These are phyloP conservation scores for Puma concolor DNA, from an alignment of 2,113 vertebrate genomes.

Conservation along the genomic window DNA sequence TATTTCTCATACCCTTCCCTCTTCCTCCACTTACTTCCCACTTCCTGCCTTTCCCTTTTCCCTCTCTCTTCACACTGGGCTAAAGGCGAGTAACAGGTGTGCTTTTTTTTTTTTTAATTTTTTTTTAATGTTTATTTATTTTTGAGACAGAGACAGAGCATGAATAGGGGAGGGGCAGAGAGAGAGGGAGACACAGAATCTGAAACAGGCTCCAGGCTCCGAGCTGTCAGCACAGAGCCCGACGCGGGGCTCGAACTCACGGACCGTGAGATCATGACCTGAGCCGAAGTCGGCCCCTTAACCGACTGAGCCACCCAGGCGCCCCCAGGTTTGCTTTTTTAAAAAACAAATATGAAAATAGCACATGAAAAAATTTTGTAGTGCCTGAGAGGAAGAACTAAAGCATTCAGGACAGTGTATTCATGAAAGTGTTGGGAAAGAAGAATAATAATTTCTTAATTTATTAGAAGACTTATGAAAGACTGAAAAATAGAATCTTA, in stretches of 20 bases:
- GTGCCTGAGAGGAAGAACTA: not conserved
- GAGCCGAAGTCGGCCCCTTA: too few species aligned
- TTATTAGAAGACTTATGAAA: not conserved
- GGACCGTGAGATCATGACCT: too few species aligned
- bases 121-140: not conserved
- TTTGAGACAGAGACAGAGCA: too few species aligned
- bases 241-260: too few species aligned
- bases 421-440: not conserved
- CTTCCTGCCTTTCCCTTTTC: not conserved
- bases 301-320: too few species aligned
- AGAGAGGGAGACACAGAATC: too few species aligned
- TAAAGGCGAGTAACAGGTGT: not conserved
- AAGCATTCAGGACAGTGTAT: not conserved
- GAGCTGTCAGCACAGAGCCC: too few species aligned
- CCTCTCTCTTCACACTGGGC: not conserved
- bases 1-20: not conserved
- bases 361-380: not conserved
- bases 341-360: constrained; percentile 8
- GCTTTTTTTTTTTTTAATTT: constrained; percentile 41
- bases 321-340: not conserved
- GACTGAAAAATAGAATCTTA: not conserved
- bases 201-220: too few species aligned
- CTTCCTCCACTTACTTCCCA: not conserved
- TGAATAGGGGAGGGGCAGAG: too few species aligned
- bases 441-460: not conserved